phyloP scores from a whole-genome alignment of 2,797 vertebrate species.

The Gallirallus australis region DNA sequence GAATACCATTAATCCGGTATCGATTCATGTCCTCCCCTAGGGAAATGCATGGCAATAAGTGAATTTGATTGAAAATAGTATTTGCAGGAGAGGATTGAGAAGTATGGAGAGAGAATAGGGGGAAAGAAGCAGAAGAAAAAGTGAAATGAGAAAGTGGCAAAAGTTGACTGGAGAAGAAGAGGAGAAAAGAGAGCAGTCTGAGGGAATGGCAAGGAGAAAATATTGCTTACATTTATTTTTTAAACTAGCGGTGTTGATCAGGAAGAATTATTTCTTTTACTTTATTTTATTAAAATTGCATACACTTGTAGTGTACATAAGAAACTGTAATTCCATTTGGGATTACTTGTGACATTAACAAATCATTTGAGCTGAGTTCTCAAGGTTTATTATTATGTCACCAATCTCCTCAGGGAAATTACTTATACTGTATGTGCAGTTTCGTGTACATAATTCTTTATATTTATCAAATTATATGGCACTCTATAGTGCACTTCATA shows the following conservation, averaged over 20 bases:
- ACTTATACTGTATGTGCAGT: constrained; percentile 42
- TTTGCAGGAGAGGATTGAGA: neutral
- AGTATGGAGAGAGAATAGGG: neutral
- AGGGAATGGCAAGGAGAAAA: neutral
- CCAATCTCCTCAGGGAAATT: constrained; percentile 50
- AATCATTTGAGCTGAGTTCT: constrained; percentile 40
- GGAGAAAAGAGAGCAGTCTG: neutral
- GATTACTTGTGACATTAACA: constrained; percentile 46
- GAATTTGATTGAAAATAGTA: constrained; percentile 31
- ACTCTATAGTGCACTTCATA: constrained; percentile 27
- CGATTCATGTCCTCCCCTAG: neutral
- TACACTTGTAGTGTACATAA: neutral
- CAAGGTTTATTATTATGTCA: constrained; percentile 56
- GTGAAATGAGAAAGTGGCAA: neutral
- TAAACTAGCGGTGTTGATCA: neutral
- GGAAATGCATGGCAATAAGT: constrained; percentile 11
- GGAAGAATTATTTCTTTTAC: constrained; percentile 40
- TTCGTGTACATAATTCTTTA: constrained; percentile 34
- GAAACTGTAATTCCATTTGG: constrained; percentile 53
- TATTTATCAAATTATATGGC: constrained; percentile 63
- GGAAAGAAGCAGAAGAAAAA: neutral
- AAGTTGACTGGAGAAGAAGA: neutral
- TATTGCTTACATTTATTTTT: constrained; percentile 47
- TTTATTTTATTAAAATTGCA: constrained; percentile 43
- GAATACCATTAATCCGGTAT: neutral